phyloP scores from a whole-genome alignment of 2,888 invertebrate species.

The Acrobasis suavella region DNA sequence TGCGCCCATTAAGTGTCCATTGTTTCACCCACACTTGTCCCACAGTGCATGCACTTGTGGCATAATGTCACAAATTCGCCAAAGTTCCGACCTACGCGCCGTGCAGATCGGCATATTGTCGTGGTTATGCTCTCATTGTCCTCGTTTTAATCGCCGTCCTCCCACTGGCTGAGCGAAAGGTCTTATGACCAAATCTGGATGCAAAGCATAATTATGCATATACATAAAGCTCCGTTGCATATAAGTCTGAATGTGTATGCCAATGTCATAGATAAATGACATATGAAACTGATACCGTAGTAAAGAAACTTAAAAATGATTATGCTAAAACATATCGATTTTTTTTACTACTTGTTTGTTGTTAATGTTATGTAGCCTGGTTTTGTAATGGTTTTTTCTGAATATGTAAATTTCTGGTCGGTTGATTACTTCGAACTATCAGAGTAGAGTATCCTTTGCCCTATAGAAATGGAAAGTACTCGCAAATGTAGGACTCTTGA shows the following conservation, averaged over 20 bases:
- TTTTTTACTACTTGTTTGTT: too few species aligned
- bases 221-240: neutral
- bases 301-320: too few species aligned
- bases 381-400: too few species aligned
- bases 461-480: constrained; percentile 8
- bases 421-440: neutral
- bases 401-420: too few species aligned
- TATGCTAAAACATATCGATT: too few species aligned
- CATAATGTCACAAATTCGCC: constrained; percentile 44
- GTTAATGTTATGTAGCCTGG: too few species aligned
- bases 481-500: constrained; percentile 8
- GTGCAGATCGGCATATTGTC: constrained; percentile 37
- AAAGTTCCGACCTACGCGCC: constrained; percentile 54
- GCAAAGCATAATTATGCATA: neutral
- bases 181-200: constrained; percentile 7
- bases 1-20: constrained; percentile 46
- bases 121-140: constrained; percentile 50
- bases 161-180: constrained; percentile 37
- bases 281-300: too few species aligned
- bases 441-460: neutral
- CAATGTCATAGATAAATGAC: too few species aligned
- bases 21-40: constrained; percentile 50
- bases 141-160: constrained; percentile 48
- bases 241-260: too few species aligned
- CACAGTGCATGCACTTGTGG: constrained; percentile 42